Evolutionary conservation across 2,113 vertebrate species (phyloP).

Genomic region (Cinclus mexicanus): DNA sequence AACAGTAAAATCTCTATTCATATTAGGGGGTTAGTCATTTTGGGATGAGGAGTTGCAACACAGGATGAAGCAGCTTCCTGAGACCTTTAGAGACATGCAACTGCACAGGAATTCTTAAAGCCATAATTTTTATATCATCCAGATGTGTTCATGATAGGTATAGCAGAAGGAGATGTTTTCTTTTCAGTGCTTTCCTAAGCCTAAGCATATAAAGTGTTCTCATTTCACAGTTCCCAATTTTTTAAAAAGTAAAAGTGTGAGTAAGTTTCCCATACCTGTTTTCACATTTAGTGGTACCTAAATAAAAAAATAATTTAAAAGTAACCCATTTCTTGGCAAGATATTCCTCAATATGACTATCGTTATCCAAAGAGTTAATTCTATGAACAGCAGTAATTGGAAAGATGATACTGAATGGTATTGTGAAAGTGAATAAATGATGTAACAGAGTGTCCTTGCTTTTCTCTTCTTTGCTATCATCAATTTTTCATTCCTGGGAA

Average conservation of each 20-base stretch:
- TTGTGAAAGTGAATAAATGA: slow-evolving; percentile 24
- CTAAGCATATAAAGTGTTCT: neutral
- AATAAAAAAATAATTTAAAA: neutral
- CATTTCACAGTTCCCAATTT: neutral
- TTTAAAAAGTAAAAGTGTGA: neutral
- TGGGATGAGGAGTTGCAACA: neutral
- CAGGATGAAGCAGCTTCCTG: slow-evolving; percentile 1
- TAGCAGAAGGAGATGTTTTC: neutral
- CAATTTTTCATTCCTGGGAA: slow-evolving; percentile 29
- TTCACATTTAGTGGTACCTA: neutral
- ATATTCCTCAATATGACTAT: neutral
- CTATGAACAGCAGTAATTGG: neutral
- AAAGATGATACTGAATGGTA: slow-evolving; percentile 2
- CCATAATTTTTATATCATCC: neutral
- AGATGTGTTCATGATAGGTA: neutral
- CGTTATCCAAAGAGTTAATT: slow-evolving; percentile 8
- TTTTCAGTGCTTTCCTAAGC: neutral
- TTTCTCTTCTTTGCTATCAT: slow-evolving; percentile 30
- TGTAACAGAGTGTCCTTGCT: slow-evolving; percentile 31
- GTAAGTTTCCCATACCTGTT: neutral
- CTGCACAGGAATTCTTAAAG: neutral
- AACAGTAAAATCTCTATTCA: slow-evolving; percentile 27
- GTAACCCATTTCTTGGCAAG: neutral
- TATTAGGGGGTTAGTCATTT: slow-evolving; percentile 6
- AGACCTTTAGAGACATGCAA: neutral